A percentile compares a stretch with the other conserved stretches of the same genome.
Evolutionary conservation across 2,888 invertebrate species (phyloP).

Genomic region (Venustoraphidia nigricollis): DNA sequence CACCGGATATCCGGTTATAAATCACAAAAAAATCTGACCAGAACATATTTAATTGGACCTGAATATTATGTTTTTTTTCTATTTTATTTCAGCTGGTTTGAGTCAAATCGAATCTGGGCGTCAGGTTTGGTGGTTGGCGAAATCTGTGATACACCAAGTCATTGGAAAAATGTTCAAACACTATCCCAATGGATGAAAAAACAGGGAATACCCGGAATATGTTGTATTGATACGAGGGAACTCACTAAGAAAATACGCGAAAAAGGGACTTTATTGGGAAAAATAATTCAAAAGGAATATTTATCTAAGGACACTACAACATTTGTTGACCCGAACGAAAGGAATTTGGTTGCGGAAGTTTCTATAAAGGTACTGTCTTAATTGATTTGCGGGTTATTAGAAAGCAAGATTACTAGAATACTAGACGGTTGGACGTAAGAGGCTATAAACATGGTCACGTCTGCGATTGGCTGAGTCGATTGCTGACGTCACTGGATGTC

Average conservation of each 20-base stretch:
- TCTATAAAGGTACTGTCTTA: conserved; percentile 49
- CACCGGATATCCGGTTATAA: neutral
- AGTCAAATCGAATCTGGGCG: conserved; percentile 83
- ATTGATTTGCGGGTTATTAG: conserved; percentile 1
- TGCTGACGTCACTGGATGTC: too few relatives aligned
- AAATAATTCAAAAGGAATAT: conserved; percentile 42
- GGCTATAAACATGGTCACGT: too few relatives aligned
- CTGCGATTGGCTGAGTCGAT: too few relatives aligned
- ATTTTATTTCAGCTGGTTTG: conserved; percentile 58
- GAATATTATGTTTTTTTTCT: conserved; percentile 1
- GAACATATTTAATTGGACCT: conserved; percentile 1
- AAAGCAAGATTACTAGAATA: conserved; percentile 1
- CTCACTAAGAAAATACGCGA: conserved; percentile 85
- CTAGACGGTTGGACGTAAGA: too few relatives aligned
- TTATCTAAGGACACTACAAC: conserved; percentile 25
- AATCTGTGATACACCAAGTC: conserved; percentile 70
- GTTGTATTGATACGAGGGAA: conserved; percentile 84
- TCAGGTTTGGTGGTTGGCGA: conserved; percentile 86
- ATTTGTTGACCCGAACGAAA: conserved; percentile 67
- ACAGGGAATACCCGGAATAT: conserved; percentile 71
- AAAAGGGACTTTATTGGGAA: conserved; percentile 68
- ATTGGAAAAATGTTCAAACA: conserved; percentile 73
- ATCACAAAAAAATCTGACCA: neutral
- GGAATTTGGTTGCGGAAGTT: conserved; percentile 85
- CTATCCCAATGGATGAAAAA: conserved; percentile 72